phyloP scores from a whole-genome alignment of 2,888 invertebrate genomes.

The Scaptomyza caliginosa region DNA sequence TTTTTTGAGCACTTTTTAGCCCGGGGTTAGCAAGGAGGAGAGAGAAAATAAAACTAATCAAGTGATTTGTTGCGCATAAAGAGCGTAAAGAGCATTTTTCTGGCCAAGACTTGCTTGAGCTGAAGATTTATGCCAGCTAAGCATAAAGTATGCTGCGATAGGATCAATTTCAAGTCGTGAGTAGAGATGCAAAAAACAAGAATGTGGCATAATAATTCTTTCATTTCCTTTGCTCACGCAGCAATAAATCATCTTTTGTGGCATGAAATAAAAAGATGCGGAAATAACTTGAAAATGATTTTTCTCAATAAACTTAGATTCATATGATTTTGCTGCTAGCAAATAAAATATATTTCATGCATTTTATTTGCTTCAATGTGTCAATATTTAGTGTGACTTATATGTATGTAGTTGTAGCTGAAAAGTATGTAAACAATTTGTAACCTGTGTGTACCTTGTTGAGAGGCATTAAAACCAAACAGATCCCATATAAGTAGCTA shows the following conservation, averaged over 20 bases:
- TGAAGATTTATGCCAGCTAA: constrained; percentile 48
- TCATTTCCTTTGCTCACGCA: constrained; percentile 47
- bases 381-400: constrained; percentile 22
- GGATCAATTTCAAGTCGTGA: constrained; percentile 69
- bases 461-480: constrained; percentile 16
- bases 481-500: constrained; percentile 5
- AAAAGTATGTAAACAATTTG: constrained; percentile 58
- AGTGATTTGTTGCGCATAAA: constrained; percentile 80
- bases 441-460: constrained; percentile 49
- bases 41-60: constrained; percentile 56
- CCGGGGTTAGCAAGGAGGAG: constrained; percentile 30
- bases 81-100: constrained; percentile 73
- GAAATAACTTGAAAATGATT: neutral
- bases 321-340: too few relatives aligned
- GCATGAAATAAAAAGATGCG: constrained; percentile 16
- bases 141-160: constrained; percentile 61
- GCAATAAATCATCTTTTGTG: constrained; percentile 45
- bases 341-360: neutral
- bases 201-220: constrained; percentile 48
- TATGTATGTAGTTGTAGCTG: constrained; percentile 57
- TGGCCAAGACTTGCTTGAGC: constrained; percentile 18
- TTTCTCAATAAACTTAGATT: neutral
- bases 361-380: constrained; percentile 2
- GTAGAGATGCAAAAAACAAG: constrained; percentile 39
- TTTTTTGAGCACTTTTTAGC: neutral